Percentiles rank a stretch among this genome's conserved stretches.
phyloP scores from a whole-genome alignment of 2,888 invertebrate genomes.

The Lithosia quadra region DNA sequence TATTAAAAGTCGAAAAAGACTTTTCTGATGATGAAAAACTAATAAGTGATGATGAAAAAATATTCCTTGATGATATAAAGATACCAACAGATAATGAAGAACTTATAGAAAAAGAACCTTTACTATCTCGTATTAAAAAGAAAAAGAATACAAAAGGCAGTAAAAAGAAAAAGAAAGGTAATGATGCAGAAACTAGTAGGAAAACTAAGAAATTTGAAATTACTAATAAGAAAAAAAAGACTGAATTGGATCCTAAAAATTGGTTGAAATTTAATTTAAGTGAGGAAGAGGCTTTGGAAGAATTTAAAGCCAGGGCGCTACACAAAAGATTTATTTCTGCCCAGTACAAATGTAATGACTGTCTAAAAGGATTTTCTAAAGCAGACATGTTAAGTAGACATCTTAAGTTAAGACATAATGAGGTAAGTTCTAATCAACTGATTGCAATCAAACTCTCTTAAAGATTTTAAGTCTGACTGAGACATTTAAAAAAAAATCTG shows the following conservation, averaged over 20 bases:
- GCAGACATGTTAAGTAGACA: conserved; percentile 75
- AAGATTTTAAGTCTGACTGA: no score
- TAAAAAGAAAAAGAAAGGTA: conserved; percentile 45
- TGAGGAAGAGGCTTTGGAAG: conserved; percentile 71
- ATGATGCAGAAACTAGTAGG: conserved; percentile 32
- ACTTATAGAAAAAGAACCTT: conserved; percentile 23
- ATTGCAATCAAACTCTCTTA: no score
- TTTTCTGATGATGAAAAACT: conserved; percentile 36
- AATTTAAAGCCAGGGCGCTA: conserved; percentile 63
- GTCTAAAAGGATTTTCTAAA: conserved; percentile 75
- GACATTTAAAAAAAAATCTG: neutral
- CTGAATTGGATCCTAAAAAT: conserved; percentile 60
- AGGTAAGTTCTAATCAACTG: no score
- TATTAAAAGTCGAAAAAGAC: conserved; percentile 26
- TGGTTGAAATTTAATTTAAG: conserved; percentile 69
- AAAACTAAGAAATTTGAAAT: conserved; percentile 54
- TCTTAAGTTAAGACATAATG: conserved; percentile 67
- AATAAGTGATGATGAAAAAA: conserved; percentile 44
- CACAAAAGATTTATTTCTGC: conserved; percentile 67
- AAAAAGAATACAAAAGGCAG: conserved; percentile 33
- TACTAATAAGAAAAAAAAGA: conserved; percentile 54
- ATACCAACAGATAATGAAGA: conserved; percentile 24
- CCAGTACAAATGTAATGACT: conserved; percentile 70
- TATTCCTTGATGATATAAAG: conserved; percentile 21
- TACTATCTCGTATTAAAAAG: conserved; percentile 20